Evolutionary conservation across 2,797 vertebrate genomes (phyloP).

Genomic region (Tolypeutes matacus): DNA sequence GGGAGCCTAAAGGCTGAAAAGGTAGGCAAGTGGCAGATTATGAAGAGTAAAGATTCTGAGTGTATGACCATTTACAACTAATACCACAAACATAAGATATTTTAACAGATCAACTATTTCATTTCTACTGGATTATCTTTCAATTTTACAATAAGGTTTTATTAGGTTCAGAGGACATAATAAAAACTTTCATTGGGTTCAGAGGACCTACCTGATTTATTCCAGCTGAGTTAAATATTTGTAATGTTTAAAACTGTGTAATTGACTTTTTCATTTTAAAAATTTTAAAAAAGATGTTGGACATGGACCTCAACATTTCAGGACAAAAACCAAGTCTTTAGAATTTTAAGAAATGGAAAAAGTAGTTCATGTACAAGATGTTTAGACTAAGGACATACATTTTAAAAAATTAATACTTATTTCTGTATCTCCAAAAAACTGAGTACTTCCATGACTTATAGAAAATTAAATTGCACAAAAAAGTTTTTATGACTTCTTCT

Average conservation of each 20-base stretch:
- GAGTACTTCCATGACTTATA: slow-evolving; percentile 13
- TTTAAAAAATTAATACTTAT: slow-evolving; percentile 15
- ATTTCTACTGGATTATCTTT: slow-evolving; percentile 30
- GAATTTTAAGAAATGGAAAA: slow-evolving; percentile 34
- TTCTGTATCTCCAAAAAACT: slow-evolving; percentile 12
- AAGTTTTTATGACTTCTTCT: slow-evolving; percentile 37
- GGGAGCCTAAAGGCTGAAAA: slow-evolving; percentile 17
- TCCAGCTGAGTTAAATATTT: not conserved
- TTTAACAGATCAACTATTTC: not conserved
- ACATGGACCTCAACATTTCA: slow-evolving; percentile 19
- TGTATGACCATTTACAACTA: not conserved
- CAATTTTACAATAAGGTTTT: slow-evolving; percentile 12
- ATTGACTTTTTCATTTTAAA: slow-evolving; percentile 4
- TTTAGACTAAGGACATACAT: slow-evolving; percentile 24
- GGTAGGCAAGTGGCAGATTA: not conserved
- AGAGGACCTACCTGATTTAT: not conserved
- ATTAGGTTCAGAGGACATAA: not conserved
- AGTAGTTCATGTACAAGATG: not conserved
- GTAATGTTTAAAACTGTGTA: not conserved
- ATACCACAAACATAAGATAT: slow-evolving; percentile 19
- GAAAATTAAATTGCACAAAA: slow-evolving; percentile 34
- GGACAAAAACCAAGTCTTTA: not conserved
- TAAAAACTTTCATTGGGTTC: not conserved
- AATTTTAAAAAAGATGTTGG: not conserved
- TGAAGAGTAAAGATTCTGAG: slow-evolving; percentile 50